Conservation (phyloP, 1,140 invertebrate species). For the Trissolcus basalis region DNA sequence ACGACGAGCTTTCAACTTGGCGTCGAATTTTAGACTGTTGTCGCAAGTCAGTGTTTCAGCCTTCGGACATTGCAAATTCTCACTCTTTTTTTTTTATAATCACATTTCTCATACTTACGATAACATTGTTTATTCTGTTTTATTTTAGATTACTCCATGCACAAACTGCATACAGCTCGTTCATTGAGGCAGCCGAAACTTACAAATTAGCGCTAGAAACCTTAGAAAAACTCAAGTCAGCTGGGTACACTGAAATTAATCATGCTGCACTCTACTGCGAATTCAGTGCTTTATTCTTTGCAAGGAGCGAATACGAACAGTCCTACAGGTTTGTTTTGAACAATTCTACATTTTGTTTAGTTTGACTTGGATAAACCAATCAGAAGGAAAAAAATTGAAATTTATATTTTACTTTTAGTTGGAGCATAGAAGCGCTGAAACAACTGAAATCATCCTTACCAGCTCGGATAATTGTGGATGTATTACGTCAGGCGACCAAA, state of each 20-base stretch:
- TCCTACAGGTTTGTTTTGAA: slow-evolving; percentile 79
- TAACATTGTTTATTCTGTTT: not conserved
- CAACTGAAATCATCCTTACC: slow-evolving; percentile 80
- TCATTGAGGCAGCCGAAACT: slow-evolving; percentile 82
- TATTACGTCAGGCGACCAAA: slow-evolving; percentile 88
- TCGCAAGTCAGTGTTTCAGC: slow-evolving; percentile 82
- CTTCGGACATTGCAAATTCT: not conserved
- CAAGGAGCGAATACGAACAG: slow-evolving; percentile 88
- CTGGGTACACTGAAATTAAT: slow-evolving; percentile 75
- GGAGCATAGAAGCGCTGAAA: slow-evolving; percentile 84
- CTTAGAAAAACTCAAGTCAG: slow-evolving; percentile 75
- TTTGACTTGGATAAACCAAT: too few species aligned
- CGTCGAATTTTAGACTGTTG: slow-evolving; percentile 82
- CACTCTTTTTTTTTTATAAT: too few species aligned
- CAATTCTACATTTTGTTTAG: slow-evolving; percentile 12
- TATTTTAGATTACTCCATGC: slow-evolving; percentile 86
- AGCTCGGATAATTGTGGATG: slow-evolving; percentile 83
- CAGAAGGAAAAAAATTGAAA: too few species aligned
- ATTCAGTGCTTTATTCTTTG: slow-evolving; percentile 87
- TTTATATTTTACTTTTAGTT: slow-evolving; percentile 75
- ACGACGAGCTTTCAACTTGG: slow-evolving; percentile 72
- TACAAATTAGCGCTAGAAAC: slow-evolving; percentile 78
- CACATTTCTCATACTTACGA: too few species aligned
- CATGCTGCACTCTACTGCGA: slow-evolving; percentile 85
- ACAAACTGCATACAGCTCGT: slow-evolving; percentile 86